These are phyloP conservation scores for Pipra filicauda DNA, from an alignment of 2,113 vertebrate genomes.

Conservation along the genomic window DNA sequence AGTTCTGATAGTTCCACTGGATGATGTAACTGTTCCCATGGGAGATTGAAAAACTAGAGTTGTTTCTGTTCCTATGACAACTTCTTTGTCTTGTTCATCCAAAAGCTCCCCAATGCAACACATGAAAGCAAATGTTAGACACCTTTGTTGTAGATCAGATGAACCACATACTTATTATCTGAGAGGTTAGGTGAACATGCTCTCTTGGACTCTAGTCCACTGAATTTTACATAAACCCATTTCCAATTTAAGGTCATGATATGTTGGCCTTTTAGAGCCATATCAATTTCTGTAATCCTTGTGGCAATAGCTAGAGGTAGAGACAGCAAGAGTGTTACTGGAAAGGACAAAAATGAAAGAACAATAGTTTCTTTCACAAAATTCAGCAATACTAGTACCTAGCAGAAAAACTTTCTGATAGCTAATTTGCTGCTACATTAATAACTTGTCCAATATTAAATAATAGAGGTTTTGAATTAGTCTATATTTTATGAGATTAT, in stretches of 20 bases:
- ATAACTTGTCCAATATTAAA: not conserved
- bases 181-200: not conserved
- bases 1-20: not conserved
- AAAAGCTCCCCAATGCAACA: not conserved
- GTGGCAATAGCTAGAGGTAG: not conserved
- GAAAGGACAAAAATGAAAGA: not conserved
- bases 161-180: not conserved
- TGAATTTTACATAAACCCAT: not conserved
- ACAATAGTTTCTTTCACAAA: not conserved
- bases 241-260: not conserved
- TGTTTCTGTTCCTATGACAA: not conserved
- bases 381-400: not conserved
- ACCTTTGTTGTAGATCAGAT: not conserved
- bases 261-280: not conserved
- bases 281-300: not conserved
- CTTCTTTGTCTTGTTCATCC: not conserved
- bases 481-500: not conserved
- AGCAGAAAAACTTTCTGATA: not conserved
- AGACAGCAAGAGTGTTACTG: not conserved
- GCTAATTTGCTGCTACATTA: not conserved
- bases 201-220: not conserved
- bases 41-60: not conserved
- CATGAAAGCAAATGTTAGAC: not conserved
- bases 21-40: not conserved
- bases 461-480: not conserved